Base-by-base conservation (phyloP, 2,797 vertebrate genomes). In the Novumbra hubbsi region DNA sequence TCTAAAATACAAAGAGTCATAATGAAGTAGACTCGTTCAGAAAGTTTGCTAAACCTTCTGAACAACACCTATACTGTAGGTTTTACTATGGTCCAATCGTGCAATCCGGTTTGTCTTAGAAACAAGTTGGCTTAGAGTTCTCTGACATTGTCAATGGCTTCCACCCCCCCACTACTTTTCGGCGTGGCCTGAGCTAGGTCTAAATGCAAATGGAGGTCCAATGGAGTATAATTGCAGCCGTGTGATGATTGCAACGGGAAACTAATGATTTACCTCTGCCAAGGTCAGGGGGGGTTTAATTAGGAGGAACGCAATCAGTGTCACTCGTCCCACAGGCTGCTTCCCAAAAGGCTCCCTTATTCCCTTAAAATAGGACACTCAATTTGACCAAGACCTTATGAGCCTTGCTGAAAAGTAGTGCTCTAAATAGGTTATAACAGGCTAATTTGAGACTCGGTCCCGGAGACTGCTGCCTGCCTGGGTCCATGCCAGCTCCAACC, bases 251-350 rank as follows among this genome's bases (percentile, higher is more conserved):
- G 93, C 88, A 91, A 91, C 90, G 91, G 90, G 93, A 92, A 93
- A 94, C 93, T 94, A 95, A 94, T 94, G 93, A 93, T 93, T 94
- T 94, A 91, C 91, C 94, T 93, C 92, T 93, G 91, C 90, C 92
- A 91, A 94, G 94, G 92, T 94, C 94, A 95, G 93, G 91, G 87
- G 85, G 88, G 92, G 92, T 93, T 94, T 95, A 95, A 95, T 94
- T 93, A 94, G 94, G 85, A 94, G 90, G 92, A 90, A 93, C 91
- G 92, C 91, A 94, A 93, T 92, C 92, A 94, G 91, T 93, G 90
- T 90, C 92, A 77, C 79, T 75, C 75, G 50, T 72, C 66, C 38
- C 73, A 72, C 11, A 60, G 55, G 41, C 41, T 14, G 12, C 41
- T 45, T 45, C 41, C 41, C 41, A 45, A 45, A 45, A 11, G 41